Evolutionary conservation across 2,888 invertebrate species (phyloP), one percentile per base, ranked within the genome.

Genomic region (Anthoptus insignis): DNA sequence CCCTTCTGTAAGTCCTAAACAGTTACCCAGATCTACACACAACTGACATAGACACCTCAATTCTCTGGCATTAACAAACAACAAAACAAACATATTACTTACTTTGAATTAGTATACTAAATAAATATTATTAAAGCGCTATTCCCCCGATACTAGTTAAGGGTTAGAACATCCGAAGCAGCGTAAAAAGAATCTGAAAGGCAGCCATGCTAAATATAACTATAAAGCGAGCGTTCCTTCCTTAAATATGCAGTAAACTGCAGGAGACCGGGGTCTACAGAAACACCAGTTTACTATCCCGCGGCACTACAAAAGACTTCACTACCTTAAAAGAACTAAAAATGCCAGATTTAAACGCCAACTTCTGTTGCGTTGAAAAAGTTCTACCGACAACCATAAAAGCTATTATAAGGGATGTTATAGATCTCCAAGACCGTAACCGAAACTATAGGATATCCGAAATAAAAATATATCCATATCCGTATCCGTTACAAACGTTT

Each of bases 351-450:
- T 76, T 61, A 73, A 75, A 70, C 71, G 64, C 72, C 73, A 82
- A 81, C 82, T 79, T 77, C 59, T 71, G 72, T 70, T 64, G 68
- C 76, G 73, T 76, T 74, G 77, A 78, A 83, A 83, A 84, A 83
- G 77, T 84, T 82, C 72, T 64, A 56, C 67, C 59, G 58, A 73
- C 73, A 69, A 67, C 72, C 76, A 76, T 81, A 81, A 84, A 81
- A 78, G 76, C 77, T 71, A n/a, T n/a, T n/a, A n/a, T n/a, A n/a
- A n/a, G n/a, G n/a, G n/a, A n/a, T n/a, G n/a, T n/a, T n/a, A n/a
- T n/a, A n/a, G n/a, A n/a, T n/a, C n/a, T n/a, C n/a, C n/a, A n/a
- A n/a, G n/a, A n/a, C n/a, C n/a, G n/a, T n/a, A n/a, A n/a, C n/a
- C n/a, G n/a, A n/a, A n/a, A n/a, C n/a, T n/a, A n/a, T n/a, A n/a